Base-by-base conservation (phyloP, 1,140 invertebrate species). In the Dolichoris vasculosae region DNA sequence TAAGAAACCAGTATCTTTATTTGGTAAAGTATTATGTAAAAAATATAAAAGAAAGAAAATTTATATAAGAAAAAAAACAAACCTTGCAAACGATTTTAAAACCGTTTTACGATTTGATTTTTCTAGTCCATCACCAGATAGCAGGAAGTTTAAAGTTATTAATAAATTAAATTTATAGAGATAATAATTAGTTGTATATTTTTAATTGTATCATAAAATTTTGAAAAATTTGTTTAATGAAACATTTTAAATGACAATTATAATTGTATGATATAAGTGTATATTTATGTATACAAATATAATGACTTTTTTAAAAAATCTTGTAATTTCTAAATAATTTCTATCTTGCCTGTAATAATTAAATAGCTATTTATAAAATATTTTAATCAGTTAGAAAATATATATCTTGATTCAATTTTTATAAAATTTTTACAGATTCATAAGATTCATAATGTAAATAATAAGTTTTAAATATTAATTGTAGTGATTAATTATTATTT, bases 121-220 rank as follows among this genome's bases (percentile, higher is more conserved):
- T 92, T 92, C 93, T 59, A 94, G 92, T 76, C 94, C 94, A 4
- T 96, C 95, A 0, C 95, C 95, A 38, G 95, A 96, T 90, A 94
- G 93, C 88, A 88, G 30, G n/a, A 63, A 63, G n/a, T 7, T 63
- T 40, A 20, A n/a, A 40, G 2, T 71, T 71, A 23, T 88, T 88
- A 87, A 89, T 87, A 48, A 69, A 69, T 59, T 48, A 30, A 48
- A 55, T 40, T 9, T 59, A 32, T 32, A 30, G 46, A n/a, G 51
- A n/a, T 40, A 59, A 75, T 43, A 73, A 55, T 55, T 40, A 46
- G 17, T 67, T n/a, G 23, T 71, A 26, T 71, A 71, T 71, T 69
- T 69, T 71, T 71, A 40, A 40, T 71, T 40, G 4, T 40, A 40
- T 67, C 32, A 15, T 40, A 9, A 71, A 40, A 40, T 40, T 15